Base-by-base conservation (phyloP, 2,888 invertebrate genomes). In the Chloroclystis v-ata region DNA sequence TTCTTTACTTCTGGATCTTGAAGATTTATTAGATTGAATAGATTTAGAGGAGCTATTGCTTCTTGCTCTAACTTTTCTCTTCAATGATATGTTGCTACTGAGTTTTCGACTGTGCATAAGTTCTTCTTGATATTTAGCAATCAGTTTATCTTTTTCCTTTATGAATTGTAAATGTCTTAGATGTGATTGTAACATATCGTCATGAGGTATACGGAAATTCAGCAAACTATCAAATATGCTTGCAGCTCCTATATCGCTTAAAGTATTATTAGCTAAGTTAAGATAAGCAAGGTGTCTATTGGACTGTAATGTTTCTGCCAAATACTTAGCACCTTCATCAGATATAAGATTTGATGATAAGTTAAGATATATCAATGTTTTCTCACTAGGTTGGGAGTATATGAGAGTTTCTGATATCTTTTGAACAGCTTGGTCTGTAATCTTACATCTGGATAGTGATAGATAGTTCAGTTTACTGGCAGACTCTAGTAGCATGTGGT, bases 271-370 rank as follows among this genome's bases (percentile, higher is more conserved):
- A 1, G 77, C 59, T 41, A 84, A 45, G 56, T 79, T 82, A 10
- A 83, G 39, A 45, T 80, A 82, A 8, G 48, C 42, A 1, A 84
- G 47, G 2, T 64, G 58, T 46, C 75, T 64, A 41, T 83, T 84
- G 0, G 69, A 49, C 41, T 76, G 60, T 1, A 83, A 41, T 0
- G 63, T 64, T 1, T 70, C 50, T 1, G 67, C 72, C 37, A 83
- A 43, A 47, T 53, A 52, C 16, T 57, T 61, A 0, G 61, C 71
- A 1, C 82, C 82, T 0, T 48, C 8, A 54, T 82, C 73, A 1
- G 79, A 75, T 7, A 84, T 77, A 38, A 37, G 63, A 42, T 84
- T 83, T 0, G 74, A 63, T 1, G 79, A 59, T 24, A 84, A 47
- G 53, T 78, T 82, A 0, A 83, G 53, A n/a, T 66, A 47, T 0